Evolutionary conservation across 2,113 vertebrate genomes (phyloP).

Genomic region (Pitta sordida): DNA sequence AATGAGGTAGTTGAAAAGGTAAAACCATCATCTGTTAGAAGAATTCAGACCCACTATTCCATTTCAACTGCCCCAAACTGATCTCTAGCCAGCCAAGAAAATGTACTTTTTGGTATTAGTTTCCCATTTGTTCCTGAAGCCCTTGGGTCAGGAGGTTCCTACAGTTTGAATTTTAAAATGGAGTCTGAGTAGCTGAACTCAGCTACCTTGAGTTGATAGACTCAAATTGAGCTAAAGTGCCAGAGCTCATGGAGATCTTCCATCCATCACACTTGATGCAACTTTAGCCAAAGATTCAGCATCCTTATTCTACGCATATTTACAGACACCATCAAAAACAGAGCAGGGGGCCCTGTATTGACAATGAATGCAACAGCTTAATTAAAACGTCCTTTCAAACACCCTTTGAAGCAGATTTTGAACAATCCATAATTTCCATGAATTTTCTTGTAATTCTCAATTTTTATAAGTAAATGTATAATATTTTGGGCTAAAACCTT

Average conservation of each 20-base stretch:
- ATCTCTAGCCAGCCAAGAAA: not conserved
- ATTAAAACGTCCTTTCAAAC: not conserved
- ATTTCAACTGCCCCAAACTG: not conserved
- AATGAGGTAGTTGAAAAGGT: not conserved
- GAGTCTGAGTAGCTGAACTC: not conserved
- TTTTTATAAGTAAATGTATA: not conserved
- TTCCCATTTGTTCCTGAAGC: not conserved
- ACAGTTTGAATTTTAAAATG: not conserved
- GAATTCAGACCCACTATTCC: not conserved
- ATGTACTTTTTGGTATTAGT: not conserved
- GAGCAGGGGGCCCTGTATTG: not conserved
- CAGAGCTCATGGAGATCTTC: not conserved
- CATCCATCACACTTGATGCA: not conserved
- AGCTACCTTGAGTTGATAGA: not conserved
- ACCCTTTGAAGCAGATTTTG: not conserved
- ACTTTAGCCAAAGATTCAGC: not conserved
- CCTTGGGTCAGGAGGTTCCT: not conserved
- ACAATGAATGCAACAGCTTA: not conserved
- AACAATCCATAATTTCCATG: not conserved
- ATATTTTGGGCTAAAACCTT: not conserved
- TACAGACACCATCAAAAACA: not conserved
- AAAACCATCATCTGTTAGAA: not conserved
- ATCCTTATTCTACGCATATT: not conserved
- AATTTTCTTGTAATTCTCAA: not conserved
- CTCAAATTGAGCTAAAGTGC: not conserved